Base-by-base conservation (phyloP, 1,140 invertebrate species). In the Drosophila quadrilineata region DNA sequence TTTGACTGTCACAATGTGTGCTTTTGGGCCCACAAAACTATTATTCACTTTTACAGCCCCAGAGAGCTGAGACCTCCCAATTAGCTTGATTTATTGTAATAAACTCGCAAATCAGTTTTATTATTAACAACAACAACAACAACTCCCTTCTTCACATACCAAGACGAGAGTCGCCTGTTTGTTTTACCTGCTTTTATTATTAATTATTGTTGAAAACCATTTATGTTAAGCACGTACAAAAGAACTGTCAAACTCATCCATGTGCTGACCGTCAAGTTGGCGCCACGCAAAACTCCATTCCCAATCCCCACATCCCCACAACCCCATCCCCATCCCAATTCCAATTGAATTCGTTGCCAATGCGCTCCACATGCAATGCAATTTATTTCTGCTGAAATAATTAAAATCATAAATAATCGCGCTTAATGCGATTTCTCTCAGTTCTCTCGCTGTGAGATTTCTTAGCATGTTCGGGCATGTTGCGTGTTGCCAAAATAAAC, bases 231-330 rank as follows among this genome's bases (percentile, higher is more conserved):
- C 69, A 72, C 69, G 69, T 72, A 72, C 52, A 49, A 43, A 53
- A 71, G 65, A 64, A 66, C 65, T 85, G 74, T 77, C 77, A 85
- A 67, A 85, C 46, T 64, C 65, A 75, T 73, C 73, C 69, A 52
- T 59, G 48, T 48, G 31, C 17, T 9, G 14, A 35, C 46, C 67
- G 59, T 66, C 79, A 71, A 74, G 43, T 49, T 77, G 79, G 77
- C 77, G 77, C 79, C 77, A 57, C 41, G 58, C 66, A n/a, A n/a
- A n/a, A n/a, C n/a, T n/a, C n/a, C n/a, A n/a, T n/a, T n/a, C n/a
- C n/a, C n/a, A n/a, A n/a, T n/a, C n/a, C n/a, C n/a, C n/a, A n/a
- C n/a, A n/a, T n/a, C n/a, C n/a, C n/a, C n/a, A n/a, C n/a, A n/a
- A n/a, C n/a, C n/a, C n/a, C n/a, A n/a, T n/a, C n/a, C n/a, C n/a